Conservation (phyloP, 2,797 vertebrate genomes). For the Melanotaenia boesemani region DNA sequence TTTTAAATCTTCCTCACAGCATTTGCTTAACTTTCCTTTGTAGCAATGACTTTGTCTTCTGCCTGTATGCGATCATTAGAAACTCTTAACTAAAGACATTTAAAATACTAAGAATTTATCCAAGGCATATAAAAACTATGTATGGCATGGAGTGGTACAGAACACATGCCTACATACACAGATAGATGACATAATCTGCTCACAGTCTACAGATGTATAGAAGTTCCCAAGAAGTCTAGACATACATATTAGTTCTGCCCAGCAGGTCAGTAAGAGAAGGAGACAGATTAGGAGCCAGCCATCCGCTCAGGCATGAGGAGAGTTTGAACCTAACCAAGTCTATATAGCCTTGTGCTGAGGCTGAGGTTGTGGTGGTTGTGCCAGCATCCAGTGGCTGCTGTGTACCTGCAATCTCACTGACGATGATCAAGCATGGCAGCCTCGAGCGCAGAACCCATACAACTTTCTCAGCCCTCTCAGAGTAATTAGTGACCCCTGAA, state of each 20-base stretch:
- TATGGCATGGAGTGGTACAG: not conserved
- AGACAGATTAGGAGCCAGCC: slow-evolving; percentile 57
- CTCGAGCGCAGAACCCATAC: slow-evolving; percentile 83
- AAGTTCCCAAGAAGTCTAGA: slow-evolving; percentile 67
- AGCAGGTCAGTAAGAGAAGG: slow-evolving; percentile 65
- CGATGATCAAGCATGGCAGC: slow-evolving; percentile 89
- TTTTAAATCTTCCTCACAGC: too few relatives aligned
- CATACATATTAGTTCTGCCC: slow-evolving; percentile 73
- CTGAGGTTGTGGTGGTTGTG: slow-evolving; percentile 63
- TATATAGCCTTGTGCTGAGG: slow-evolving; percentile 46
- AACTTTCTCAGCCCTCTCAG: slow-evolving; percentile 87
- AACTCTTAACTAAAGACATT: not conserved
- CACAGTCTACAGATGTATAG: slow-evolving; percentile 33
- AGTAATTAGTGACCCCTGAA: slow-evolving; percentile 90
- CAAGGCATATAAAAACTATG: not conserved
- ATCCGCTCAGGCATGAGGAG: slow-evolving; percentile 71
- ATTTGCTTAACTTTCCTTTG: not conserved
- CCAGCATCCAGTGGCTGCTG: slow-evolving; percentile 62
- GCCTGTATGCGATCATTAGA: not conserved
- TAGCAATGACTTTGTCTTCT: not conserved
- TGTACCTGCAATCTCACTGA: slow-evolving; percentile 84
- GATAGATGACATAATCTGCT: slow-evolving; percentile 19
- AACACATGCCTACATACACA: not conserved
- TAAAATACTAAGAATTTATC: not conserved
- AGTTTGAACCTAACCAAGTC: slow-evolving; percentile 60